phyloP scores from a whole-genome alignment of 2,888 invertebrate genomes.

The Dynastes hyllus region DNA sequence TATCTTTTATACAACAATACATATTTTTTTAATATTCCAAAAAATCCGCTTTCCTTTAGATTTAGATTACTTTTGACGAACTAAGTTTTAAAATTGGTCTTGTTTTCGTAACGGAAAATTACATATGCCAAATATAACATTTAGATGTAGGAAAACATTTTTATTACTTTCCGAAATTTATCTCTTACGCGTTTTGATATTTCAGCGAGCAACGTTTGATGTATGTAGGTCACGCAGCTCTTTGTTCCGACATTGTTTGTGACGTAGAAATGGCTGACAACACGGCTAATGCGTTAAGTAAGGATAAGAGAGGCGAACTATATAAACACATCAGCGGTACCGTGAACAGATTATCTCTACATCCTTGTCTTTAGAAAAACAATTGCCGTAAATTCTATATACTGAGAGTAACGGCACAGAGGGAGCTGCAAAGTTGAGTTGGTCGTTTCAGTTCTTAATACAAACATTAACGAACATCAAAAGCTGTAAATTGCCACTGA shows the following conservation, averaged over 20 bases:
- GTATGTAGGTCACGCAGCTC: constrained; percentile 13
- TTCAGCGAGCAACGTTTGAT: background rate
- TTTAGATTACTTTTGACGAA: too few species aligned
- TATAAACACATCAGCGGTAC: constrained; percentile 1
- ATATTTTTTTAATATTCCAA: too few species aligned
- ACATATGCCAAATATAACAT: too few species aligned
- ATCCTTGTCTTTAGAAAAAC: background rate
- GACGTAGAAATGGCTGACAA: background rate
- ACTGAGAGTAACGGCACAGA: background rate
- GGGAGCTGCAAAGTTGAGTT: background rate
- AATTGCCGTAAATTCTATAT: background rate
- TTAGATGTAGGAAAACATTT: too few species aligned
- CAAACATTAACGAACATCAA: background rate
- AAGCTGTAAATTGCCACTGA: constrained; percentile 9
- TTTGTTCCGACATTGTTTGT: constrained; percentile 1
- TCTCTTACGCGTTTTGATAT: too few species aligned
- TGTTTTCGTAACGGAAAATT: too few species aligned
- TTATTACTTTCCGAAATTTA: too few species aligned
- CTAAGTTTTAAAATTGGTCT: too few species aligned
- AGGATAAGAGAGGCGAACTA: background rate
- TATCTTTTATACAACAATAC: too few species aligned
- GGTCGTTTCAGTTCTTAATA: background rate
- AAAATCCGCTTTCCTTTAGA: too few species aligned
- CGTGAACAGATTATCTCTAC: background rate
- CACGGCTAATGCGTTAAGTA: background rate